Evolutionary conservation across 2,113 vertebrate genomes (phyloP).

Genomic region (Saguinus imperator): DNA sequence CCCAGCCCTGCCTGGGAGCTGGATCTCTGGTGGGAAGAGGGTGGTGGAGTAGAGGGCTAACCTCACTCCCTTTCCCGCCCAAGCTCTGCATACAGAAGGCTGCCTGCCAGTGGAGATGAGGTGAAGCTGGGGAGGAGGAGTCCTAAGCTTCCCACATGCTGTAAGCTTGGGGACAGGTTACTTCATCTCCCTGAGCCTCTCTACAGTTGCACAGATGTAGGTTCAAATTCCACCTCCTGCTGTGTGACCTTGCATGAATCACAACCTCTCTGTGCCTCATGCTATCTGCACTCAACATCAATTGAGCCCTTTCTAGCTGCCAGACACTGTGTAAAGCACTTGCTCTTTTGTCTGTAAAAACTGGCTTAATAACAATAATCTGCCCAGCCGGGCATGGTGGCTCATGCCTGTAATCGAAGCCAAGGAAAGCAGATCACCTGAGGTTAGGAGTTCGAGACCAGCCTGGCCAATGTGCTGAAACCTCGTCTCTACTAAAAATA

Average conservation of each 20-base stretch:
- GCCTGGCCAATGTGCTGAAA: too few relatives aligned
- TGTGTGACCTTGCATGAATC: not conserved
- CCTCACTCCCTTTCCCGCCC: not conserved
- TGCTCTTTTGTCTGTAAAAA: not conserved
- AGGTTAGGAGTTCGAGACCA: too few relatives aligned
- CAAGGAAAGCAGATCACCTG: too few relatives aligned
- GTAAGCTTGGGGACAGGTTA: accelerated
- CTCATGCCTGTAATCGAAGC: too few relatives aligned
- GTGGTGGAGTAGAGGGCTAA: not conserved
- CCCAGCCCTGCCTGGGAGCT: not conserved
- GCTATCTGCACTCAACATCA: not conserved
- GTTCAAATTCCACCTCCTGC: not conserved
- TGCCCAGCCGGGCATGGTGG: too few relatives aligned
- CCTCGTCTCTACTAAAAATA: too few relatives aligned
- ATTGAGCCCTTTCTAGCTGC: too few relatives aligned
- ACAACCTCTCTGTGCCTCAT: not conserved
- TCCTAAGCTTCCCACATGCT: not conserved
- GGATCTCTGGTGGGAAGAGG: not conserved
- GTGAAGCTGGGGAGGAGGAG: accelerated
- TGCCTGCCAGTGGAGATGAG: not conserved
- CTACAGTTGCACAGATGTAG: not conserved
- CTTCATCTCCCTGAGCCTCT: not conserved
- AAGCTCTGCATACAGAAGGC: not conserved
- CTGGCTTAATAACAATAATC: not conserved
- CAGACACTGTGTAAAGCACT: too few relatives aligned